Conservation (phyloP, 1,140 invertebrate species). For the Mercenaria mercenaria region DNA sequence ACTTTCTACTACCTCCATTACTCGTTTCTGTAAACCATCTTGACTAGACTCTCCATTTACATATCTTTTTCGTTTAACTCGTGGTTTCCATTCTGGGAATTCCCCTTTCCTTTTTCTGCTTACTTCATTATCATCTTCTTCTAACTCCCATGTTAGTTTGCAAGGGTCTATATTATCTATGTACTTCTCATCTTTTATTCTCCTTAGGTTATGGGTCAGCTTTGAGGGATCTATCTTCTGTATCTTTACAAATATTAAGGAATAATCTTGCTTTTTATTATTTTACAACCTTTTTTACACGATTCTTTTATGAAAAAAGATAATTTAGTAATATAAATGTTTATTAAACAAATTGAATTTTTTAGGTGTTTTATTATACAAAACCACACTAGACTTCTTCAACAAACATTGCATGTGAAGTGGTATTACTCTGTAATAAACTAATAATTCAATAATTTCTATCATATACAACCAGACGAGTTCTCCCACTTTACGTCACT, state of each 20-base stretch:
- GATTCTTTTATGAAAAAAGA: no score
- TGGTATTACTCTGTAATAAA: no score
- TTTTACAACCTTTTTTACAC: no score
- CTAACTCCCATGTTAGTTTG: constrained; percentile 77
- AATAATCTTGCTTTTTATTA: constrained; percentile 2
- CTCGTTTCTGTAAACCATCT: not conserved
- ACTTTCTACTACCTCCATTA: not conserved
- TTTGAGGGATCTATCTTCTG: constrained; percentile 81
- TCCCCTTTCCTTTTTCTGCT: constrained; percentile 77
- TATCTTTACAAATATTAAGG: constrained; percentile 64
- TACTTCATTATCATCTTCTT: constrained; percentile 73
- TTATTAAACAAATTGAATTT: no score
- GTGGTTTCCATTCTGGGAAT: constrained; percentile 69
- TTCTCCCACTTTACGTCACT: no score
- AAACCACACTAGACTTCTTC: no score
- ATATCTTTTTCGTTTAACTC: not conserved
- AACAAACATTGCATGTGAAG: no score
- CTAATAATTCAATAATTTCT: no score
- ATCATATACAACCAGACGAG: no score
- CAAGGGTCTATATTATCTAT: not conserved
- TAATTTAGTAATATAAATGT: no score
- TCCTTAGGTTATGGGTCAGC: constrained; percentile 75
- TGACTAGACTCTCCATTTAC: not conserved
- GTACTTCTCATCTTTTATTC: constrained; percentile 71
- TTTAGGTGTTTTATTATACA: no score